Base-by-base conservation (phyloP, 1,140 invertebrate genomes). In the Helicoverpa zea region DNA sequence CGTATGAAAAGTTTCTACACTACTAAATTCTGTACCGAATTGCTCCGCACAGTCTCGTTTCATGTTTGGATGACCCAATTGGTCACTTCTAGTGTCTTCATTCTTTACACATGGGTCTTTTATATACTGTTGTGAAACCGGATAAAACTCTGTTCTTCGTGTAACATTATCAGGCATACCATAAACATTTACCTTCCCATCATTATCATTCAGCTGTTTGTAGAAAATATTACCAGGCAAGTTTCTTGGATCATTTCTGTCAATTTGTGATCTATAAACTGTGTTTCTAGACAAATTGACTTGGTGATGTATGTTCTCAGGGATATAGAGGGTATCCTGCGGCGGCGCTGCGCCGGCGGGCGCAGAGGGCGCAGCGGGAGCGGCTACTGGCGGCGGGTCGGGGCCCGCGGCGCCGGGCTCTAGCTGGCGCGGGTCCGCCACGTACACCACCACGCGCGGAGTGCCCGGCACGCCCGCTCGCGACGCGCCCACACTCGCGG, bases 341-440 rank as follows among this genome's bases (percentile, higher is more conserved):
- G 84, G 73, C 78, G 83, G 84, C 73, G 81, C 81, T 18, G 81
- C 59, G 73, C 59, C 66, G 74, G 61, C 59, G 51, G 74, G 59
- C 84, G 86, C 88, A 68, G 66, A 47, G 52, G 61, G 59, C 83
- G 86, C 89, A 86, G 85, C 87, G 87, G 91, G 88, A 78, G 59
- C 18, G n/a, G 78, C 59, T 49, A 86, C 88, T 83, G 91, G 83
- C 74, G 83, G 85, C 86, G 87, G 85, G 79, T 89, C 91, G 83
- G 87, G 82, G 63, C 85, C 88, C 85, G 88, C 89, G 89, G 87
- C 88, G 88, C 87, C 89, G 86, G 90, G 84, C 88, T 92, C 92
- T 91, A 93, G 91, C 91, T 91, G 92, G 91, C 92, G 90, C 88
- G 90, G 89, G 89, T 94, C 92, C 88, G 91, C 92, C 92, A 92